phyloP scores from a whole-genome alignment of 1,140 invertebrate genomes.

The Orius laevigatus region DNA sequence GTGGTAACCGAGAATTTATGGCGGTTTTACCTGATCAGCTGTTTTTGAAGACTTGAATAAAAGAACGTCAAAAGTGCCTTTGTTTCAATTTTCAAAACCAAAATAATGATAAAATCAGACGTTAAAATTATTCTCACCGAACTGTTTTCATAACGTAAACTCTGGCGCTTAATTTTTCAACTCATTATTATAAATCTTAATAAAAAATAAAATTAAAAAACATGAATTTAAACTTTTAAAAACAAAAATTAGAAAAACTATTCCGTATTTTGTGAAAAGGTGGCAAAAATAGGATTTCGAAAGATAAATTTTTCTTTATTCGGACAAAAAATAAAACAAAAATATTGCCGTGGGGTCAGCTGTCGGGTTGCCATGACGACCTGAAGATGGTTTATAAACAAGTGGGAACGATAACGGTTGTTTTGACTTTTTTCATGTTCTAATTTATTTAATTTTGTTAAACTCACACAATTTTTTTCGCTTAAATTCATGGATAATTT shows the following conservation, averaged over 20 bases:
- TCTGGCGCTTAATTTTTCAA: too few relatives aligned
- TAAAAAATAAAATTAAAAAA: background rate
- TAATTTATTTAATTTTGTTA: conserved; percentile 4
- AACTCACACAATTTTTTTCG: too few relatives aligned
- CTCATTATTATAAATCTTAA: background rate
- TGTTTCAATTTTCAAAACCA: too few relatives aligned
- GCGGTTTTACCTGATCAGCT: too few relatives aligned
- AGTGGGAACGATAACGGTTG: background rate
- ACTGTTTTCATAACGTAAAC: too few relatives aligned
- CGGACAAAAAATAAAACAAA: background rate
- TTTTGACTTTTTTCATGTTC: background rate
- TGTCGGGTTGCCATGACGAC: conserved; percentile 13
- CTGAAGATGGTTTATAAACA: conserved; percentile 11
- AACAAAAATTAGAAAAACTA: too few relatives aligned
- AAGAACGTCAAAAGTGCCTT: too few relatives aligned
- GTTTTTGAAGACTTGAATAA: too few relatives aligned
- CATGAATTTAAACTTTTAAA: too few relatives aligned
- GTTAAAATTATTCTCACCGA: too few relatives aligned
- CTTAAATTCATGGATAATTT: conserved; percentile 11
- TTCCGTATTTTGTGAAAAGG: background rate
- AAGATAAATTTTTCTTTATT: background rate
- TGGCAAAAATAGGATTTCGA: background rate
- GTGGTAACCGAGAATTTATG: too few relatives aligned
- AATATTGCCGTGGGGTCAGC: background rate
- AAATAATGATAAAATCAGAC: too few relatives aligned